A percentile compares a stretch with the other conserved stretches of the same genome.
These are phyloP conservation scores for Grapholita molesta DNA, from an alignment of 1,140 invertebrate species.

Conservation along the genomic window DNA sequence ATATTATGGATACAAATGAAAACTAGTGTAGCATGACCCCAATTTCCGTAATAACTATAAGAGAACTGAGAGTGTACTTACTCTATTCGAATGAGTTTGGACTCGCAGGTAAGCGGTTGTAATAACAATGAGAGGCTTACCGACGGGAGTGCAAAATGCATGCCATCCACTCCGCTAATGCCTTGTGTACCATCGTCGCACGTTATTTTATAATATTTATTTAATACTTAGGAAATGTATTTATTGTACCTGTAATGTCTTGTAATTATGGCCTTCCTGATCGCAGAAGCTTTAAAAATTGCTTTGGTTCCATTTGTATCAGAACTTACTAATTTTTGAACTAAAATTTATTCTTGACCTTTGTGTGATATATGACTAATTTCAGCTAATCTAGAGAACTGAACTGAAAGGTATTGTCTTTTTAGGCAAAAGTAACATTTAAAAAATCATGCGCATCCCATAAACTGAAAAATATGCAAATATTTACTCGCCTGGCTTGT, in stretches of 20 bases:
- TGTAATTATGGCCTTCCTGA: neutral
- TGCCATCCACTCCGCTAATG: neutral
- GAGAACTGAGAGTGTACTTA: neutral
- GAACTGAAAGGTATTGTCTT: conserved; percentile 38
- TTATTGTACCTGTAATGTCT: no score
- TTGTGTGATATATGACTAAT: no score
- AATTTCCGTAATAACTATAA: neutral
- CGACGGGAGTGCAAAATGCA: neutral
- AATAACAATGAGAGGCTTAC: neutral
- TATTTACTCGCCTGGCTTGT: neutral
- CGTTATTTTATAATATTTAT: neutral
- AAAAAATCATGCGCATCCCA: neutral
- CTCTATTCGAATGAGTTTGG: neutral
- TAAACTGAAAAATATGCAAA: conserved; percentile 7
- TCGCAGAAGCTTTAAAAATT: no score
- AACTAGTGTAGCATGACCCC: neutral
- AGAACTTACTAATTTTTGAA: neutral
- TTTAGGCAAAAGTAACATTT: neutral
- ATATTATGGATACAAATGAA: neutral
- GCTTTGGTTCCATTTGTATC: no score
- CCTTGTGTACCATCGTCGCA: neutral
- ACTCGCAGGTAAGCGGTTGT: neutral
- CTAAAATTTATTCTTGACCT: no score
- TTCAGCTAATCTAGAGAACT: neutral
- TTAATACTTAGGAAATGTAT: neutral